Percentiles rank a stretch among this genome's conserved stretches.
Conservation (phyloP, 2,888 invertebrate species). For the Tenthredo mesomela region DNA sequence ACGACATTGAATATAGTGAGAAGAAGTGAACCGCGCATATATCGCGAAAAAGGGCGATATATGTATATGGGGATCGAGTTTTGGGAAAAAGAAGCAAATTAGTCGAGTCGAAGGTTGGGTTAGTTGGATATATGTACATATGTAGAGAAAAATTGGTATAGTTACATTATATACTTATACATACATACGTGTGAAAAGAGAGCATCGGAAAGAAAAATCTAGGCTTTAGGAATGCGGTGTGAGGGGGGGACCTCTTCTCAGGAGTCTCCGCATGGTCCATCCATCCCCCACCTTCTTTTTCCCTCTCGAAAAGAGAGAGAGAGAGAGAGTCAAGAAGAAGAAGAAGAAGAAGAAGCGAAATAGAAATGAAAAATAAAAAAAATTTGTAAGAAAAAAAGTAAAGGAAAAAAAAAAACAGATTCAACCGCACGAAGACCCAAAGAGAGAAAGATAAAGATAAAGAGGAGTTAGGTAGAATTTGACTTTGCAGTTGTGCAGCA, state of each 20-base stretch:
- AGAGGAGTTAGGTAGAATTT: conserved; percentile 20
- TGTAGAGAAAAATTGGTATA: not conserved
- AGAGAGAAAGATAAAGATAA: conserved; percentile 2
- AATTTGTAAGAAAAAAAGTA: not conserved
- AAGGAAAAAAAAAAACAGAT: not conserved
- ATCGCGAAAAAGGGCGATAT: too few relatives aligned
- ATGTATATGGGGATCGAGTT: too few relatives aligned
- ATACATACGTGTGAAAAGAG: conserved; percentile 6
- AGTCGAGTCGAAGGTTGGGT: not conserved
- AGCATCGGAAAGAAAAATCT: conserved; percentile 37
- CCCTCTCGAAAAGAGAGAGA: not conserved
- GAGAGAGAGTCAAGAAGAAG: not conserved
- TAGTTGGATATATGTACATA: not conserved
- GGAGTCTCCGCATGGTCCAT: not conserved
- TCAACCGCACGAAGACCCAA: not conserved
- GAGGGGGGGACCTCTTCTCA: not conserved
- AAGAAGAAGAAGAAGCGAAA: conserved; percentile 32
- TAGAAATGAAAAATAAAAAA: conserved; percentile 29
- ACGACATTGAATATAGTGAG: too few relatives aligned
- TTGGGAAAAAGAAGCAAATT: too few relatives aligned
- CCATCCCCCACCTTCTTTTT: not conserved
- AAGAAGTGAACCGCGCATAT: too few relatives aligned
- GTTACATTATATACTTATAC: not conserved
- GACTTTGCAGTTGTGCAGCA: conserved; percentile 26
- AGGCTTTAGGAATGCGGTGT: conserved; percentile 43